These are phyloP conservation scores for Pachyseris speciosa DNA, from an alignment of 64 coral and sea anemone species.

Conservation along the genomic window DNA sequence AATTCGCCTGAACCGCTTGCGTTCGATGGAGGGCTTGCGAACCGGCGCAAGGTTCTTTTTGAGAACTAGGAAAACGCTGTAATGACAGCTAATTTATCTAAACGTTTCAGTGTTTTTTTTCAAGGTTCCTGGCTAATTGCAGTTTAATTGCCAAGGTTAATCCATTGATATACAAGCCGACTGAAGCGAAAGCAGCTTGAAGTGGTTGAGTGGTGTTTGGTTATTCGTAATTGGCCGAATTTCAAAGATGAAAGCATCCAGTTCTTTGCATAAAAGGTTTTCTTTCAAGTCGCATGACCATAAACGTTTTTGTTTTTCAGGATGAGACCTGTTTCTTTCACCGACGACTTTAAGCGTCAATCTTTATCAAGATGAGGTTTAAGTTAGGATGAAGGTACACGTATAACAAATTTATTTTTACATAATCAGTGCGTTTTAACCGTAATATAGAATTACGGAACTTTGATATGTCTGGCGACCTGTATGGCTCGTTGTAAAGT, in stretches of 20 bases:
- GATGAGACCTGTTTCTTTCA: neutral
- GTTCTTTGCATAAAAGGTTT: neutral
- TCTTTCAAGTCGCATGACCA: neutral
- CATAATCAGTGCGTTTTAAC: too few relatives aligned
- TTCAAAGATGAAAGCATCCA: slow-evolving; percentile 29
- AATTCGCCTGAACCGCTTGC: neutral
- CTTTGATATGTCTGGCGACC: too few relatives aligned
- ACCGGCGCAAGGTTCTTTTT: neutral
- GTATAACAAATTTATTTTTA: too few relatives aligned
- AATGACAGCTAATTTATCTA: slow-evolving; percentile 20
- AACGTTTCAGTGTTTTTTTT: slow-evolving; percentile 13
- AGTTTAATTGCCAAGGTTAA: slow-evolving; percentile 40
- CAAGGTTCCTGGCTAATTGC: slow-evolving; percentile 15
- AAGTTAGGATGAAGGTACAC: too few relatives aligned
- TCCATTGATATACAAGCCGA: slow-evolving; percentile 30
- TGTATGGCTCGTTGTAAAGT: too few relatives aligned
- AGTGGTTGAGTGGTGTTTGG: slow-evolving; percentile 47
- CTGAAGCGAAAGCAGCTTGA: slow-evolving; percentile 24
- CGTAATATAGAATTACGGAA: too few relatives aligned
- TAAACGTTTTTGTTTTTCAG: neutral
- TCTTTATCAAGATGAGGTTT: too few relatives aligned
- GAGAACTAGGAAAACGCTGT: neutral
- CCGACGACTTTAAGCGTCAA: too few relatives aligned
- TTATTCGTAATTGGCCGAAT: slow-evolving; percentile 46
- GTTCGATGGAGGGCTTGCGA: neutral